phyloP scores from a whole-genome alignment of 2,888 invertebrate species.

The Zaprionus bogoriensis region DNA sequence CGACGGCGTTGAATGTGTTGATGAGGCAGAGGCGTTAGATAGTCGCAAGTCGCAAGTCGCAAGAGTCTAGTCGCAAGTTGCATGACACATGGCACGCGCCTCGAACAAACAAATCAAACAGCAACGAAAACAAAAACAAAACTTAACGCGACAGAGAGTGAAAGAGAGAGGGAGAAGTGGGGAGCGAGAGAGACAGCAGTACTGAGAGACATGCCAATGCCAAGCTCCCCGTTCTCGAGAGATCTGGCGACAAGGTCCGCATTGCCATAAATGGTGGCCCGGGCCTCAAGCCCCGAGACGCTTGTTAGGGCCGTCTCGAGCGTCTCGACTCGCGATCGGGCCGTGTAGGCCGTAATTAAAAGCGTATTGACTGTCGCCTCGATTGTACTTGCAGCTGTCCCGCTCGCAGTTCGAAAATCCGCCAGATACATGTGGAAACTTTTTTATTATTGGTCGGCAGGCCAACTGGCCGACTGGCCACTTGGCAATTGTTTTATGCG shows the following conservation, averaged over 20 bases:
- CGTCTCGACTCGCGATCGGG: conserved; percentile 20
- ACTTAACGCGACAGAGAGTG: conserved; percentile 33
- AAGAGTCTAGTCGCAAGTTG: conserved; percentile 45
- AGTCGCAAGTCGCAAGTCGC: conserved; percentile 67
- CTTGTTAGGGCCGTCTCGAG: conserved; percentile 63
- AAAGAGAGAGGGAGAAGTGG: conserved; percentile 6
- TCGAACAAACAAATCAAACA: conserved; percentile 36
- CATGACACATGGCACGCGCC: conserved; percentile 79
- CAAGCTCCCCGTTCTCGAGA: conserved; percentile 32
- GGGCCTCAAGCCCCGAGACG: conserved; percentile 35
- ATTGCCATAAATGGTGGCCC: conserved; percentile 71
- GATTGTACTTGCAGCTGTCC: conserved; percentile 52
- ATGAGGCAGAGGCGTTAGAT: conserved; percentile 78
- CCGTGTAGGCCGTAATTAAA: conserved; percentile 70
- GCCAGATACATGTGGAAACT: conserved; percentile 12
- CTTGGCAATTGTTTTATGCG: conserved; percentile 44
- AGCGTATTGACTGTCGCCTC: conserved; percentile 72
- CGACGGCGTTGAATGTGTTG: conserved; percentile 54
- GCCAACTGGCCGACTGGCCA: conserved; percentile 34
- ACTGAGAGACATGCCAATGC: conserved; percentile 48
- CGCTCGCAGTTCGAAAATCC: conserved; percentile 44
- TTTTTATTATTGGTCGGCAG: conserved; percentile 57
- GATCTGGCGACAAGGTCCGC: conserved; percentile 60
- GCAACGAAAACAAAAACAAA: conserved; percentile 23
- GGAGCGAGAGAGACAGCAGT: conserved; percentile 4